Conservation (phyloP, 2,113 vertebrate species). For the Ictidomys tridecemlineatus region DNA sequence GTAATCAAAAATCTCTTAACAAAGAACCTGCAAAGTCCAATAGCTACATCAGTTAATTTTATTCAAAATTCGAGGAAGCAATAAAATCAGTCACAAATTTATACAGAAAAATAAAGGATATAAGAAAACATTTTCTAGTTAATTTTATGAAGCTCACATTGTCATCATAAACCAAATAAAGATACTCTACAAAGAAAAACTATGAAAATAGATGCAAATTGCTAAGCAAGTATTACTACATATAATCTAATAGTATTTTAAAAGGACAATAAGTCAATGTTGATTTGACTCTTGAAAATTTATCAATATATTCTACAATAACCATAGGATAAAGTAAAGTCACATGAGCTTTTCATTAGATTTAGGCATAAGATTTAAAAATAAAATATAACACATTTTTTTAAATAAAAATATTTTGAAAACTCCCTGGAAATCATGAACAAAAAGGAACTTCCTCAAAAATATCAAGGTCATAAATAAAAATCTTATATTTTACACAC, state of each 20-base stretch:
- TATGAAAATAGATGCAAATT: neutral
- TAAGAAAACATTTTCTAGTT: neutral
- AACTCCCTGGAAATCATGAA: neutral
- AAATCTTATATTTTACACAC: neutral
- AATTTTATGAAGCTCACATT: neutral
- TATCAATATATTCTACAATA: neutral
- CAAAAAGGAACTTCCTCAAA: neutral
- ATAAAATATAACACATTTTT: neutral
- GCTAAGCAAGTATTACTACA: neutral
- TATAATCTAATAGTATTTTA: neutral
- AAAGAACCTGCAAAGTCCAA: neutral
- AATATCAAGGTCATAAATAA: neutral
- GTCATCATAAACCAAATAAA: neutral
- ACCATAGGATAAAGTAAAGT: neutral
- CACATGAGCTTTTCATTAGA: neutral
- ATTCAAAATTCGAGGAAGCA: neutral
- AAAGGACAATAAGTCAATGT: neutral
- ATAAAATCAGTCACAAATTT: neutral
- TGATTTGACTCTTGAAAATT: neutral
- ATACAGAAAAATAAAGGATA: neutral
- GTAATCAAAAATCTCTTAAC: neutral
- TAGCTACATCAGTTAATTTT: neutral
- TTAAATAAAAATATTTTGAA: neutral
- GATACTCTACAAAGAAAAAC: neutral
- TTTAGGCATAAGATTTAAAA: neutral